phyloP scores from a whole-genome alignment of 53 echinoderm and acorn worm species.

The Temnopleurus reevesii region DNA sequence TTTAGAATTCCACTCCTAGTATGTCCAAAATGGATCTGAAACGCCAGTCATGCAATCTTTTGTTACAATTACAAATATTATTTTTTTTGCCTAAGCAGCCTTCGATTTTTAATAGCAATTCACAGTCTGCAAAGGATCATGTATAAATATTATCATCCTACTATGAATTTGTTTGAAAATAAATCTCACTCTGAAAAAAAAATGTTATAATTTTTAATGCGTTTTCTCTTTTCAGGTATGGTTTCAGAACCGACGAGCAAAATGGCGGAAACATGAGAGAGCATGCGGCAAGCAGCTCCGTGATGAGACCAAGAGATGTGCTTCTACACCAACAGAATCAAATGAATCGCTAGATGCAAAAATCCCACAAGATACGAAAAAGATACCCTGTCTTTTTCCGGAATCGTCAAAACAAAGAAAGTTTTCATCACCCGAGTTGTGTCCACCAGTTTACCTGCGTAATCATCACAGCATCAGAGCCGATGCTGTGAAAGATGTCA shows the following conservation, averaged over 20 bases:
- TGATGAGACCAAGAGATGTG: neutral
- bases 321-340: neutral
- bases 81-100: no score
- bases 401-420: neutral
- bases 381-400: neutral
- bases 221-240: slow-evolving; percentile 76
- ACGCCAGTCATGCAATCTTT: no score
- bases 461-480: slow-evolving; percentile 11
- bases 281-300: slow-evolving; percentile 22
- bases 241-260: slow-evolving; percentile 95
- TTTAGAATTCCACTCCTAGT: no score
- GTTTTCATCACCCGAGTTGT: neutral
- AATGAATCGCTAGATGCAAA: neutral
- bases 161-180: no score
- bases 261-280: slow-evolving; percentile 92
- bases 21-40: no score
- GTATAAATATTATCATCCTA: no score
- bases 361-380: neutral
- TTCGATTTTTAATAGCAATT: no score
- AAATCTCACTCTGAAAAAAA: no score
- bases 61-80: no score
- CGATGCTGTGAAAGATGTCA: neutral
- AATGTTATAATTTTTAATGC: no score
- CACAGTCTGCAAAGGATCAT: no score
- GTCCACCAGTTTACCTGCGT: neutral